These are phyloP conservation scores for Sciurus carolinensis DNA, from an alignment of 2,797 vertebrate genomes.

Conservation along the genomic window DNA sequence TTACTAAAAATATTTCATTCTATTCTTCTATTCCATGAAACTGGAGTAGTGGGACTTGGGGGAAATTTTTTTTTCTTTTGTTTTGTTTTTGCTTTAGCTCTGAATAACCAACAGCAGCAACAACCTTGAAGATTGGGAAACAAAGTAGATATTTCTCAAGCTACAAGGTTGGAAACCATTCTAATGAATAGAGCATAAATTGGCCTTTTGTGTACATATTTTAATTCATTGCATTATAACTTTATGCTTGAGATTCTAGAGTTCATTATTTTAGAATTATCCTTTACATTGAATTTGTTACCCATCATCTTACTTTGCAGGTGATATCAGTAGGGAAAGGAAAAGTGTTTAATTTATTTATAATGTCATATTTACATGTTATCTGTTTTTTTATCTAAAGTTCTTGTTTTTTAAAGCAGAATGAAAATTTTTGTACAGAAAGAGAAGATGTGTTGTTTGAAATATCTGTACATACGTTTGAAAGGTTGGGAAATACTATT, in stretches of 20 bases:
- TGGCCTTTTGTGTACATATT: neutral
- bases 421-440: conserved; percentile 39
- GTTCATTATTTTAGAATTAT: conserved; percentile 65
- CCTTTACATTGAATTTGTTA: conserved; percentile 51
- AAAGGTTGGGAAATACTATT: conserved; percentile 4
- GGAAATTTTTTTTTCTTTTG: neutral
- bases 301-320: neutral
- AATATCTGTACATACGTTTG: neutral
- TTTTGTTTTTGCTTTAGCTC: conserved; percentile 43
- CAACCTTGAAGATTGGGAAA: neutral
- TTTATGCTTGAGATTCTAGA: neutral
- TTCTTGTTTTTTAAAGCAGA: conserved; percentile 65
- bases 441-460: neutral
- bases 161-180: neutral
- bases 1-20: conserved; percentile 53
- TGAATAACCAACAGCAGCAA: neutral
- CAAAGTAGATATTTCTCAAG: neutral
- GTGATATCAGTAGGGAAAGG: neutral
- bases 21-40: conserved; percentile 39
- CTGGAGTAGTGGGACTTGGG: neutral
- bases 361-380: conserved; percentile 6
- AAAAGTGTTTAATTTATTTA: conserved; percentile 28
- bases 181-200: neutral
- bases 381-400: neutral
- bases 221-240: neutral